Base-by-base conservation (phyloP, 1,140 invertebrate species). In the Ostrea denselamellosa region DNA sequence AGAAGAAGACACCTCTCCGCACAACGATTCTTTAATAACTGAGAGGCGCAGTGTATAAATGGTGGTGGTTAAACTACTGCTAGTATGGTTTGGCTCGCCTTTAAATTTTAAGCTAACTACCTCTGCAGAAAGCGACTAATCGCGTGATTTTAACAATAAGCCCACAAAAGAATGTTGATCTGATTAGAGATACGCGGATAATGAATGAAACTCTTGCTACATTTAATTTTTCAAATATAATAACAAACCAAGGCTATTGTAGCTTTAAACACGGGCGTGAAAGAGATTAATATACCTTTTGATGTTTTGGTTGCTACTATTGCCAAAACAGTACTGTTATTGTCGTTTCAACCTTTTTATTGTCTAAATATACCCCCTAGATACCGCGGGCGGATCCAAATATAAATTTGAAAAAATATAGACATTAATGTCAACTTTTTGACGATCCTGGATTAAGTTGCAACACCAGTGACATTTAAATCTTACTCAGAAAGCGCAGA, bases 81-180 rank as follows among this genome's bases (percentile, higher is more conserved):
- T 77, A 77, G 14, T 77, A 77, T 62, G 68, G 22, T 77, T 22
- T 25, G 68, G 25, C 28, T 77, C 68, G 25, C 68, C 68, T 77
- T 77, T 77, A 44, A 77, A 77, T 12, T 34, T 77, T 28, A 77
- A 77, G 68, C 68, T 77, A 77, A 77, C 68, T 34, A 34, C 68
- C 68, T 77, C 68, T 77, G 68, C 68, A 77, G 68, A 77, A 77
- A 77, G 68, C 68, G 68, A 77, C 68, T 77, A 28, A 77, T 77
- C 68, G 68, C 68, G 68, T 77, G 22, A 77, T 77, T 77, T 22
- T 25, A 77, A 77, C 68, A 77, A 77, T 77, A 77, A 77, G 68
- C 68, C 25, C 68, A 28, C 68, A 34, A 25, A 77, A 77, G 68
- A 77, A 77, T 77, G 34, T 77, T 77, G 68, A 77, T 77, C 68